A percentile compares a stretch with the other conserved stretches of the same genome.
Conservation (phyloP, 2,888 invertebrate genomes). For the Metallyticus violacea region DNA sequence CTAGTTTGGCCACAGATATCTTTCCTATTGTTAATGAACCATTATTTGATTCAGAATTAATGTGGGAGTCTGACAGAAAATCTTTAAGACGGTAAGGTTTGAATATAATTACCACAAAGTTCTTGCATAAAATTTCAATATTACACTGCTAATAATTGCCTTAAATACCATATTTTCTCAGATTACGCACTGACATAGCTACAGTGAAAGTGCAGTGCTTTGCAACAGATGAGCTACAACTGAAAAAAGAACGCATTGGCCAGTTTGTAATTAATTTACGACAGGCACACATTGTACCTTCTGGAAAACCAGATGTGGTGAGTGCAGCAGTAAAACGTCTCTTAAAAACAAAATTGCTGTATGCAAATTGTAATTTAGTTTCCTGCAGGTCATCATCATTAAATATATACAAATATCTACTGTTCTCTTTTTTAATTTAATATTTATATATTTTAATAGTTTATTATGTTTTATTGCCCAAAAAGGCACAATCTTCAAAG, state of each 20-base stretch:
- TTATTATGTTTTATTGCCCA: no score
- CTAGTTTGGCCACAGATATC: slow-evolving; percentile 60
- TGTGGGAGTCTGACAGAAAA: slow-evolving; percentile 75
- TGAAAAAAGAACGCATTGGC: neutral
- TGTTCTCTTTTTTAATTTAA: no score
- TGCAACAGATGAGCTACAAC: slow-evolving; percentile 52
- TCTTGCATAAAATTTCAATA: no score
- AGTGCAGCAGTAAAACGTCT: no score
- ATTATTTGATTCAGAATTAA: slow-evolving; percentile 67
- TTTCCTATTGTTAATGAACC: slow-evolving; percentile 44
- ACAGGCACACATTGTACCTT: neutral
- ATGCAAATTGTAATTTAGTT: no score
- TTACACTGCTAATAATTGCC: no score
- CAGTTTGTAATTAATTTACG: neutral
- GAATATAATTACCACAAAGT: neutral
- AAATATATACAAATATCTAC: no score
- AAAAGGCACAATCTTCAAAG: no score
- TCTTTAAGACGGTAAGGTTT: slow-evolving; percentile 62
- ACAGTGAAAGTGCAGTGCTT: slow-evolving; percentile 71
- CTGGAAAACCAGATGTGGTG: neutral
- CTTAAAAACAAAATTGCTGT: no score
- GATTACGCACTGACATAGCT: slow-evolving; percentile 68
- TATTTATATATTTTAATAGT: no score
- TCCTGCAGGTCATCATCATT: no score
- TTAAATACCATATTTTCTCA: slow-evolving; percentile 43